A percentile compares a stretch with the other conserved stretches of the same genome.
Evolutionary conservation across 2,113 vertebrate species (phyloP).

Genomic region (Jacana jacana): DNA sequence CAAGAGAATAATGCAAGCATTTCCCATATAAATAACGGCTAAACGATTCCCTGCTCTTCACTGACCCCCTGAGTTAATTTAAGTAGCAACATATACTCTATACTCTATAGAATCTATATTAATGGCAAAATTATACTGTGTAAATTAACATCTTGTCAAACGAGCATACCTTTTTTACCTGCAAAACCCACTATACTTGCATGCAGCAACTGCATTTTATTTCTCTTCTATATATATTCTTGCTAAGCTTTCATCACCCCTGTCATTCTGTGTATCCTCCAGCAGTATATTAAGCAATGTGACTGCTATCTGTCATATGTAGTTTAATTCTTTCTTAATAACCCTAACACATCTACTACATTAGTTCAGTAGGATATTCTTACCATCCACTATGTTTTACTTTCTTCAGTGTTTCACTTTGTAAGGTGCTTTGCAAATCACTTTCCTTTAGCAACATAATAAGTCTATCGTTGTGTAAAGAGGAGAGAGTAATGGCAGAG

Average conservation of each 20-base stretch:
- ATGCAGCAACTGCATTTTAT: neutral
- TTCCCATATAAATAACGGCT: neutral
- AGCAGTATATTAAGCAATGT: neutral
- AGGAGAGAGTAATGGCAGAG: neutral
- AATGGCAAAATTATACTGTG: neutral
- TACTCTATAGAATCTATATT: neutral
- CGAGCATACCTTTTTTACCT: neutral
- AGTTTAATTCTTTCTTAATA: constrained; percentile 16
- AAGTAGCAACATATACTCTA: neutral
- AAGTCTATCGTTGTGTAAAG: neutral
- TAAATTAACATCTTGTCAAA: neutral
- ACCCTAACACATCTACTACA: neutral
- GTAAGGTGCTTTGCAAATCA: constrained; percentile 17
- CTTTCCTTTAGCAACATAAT: neutral
- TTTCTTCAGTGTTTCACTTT: neutral
- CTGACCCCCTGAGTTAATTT: neutral
- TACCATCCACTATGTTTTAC: neutral
- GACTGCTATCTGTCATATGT: neutral
- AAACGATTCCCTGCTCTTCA: neutral
- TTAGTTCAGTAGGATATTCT: neutral
- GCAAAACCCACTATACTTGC: neutral
- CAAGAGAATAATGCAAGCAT: neutral
- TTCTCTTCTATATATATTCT: neutral
- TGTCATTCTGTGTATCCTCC: neutral
- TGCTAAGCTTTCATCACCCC: neutral